Percentiles rank a stretch among this genome's conserved stretches.
These are phyloP conservation scores for Glyphotaelius pellucidus DNA, from an alignment of 2,888 invertebrate species.

Conservation along the genomic window DNA sequence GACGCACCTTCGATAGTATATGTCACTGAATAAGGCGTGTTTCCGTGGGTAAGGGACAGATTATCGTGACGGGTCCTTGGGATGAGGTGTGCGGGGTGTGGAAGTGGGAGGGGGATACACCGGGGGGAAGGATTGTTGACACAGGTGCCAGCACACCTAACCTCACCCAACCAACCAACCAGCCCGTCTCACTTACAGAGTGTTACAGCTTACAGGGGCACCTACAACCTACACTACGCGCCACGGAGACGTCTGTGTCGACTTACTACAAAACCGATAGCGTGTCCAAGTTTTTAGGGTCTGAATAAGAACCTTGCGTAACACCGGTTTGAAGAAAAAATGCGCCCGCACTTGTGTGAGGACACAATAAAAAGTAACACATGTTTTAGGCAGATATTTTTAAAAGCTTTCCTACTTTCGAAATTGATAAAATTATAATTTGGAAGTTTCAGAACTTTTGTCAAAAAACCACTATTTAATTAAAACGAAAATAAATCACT, in stretches of 20 bases:
- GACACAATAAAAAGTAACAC: neutral
- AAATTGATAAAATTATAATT: no score
- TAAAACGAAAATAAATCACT: no score
- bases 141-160: slow-evolving; percentile 55
- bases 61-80: neutral
- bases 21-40: neutral
- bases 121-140: slow-evolving; percentile 50
- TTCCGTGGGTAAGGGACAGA: neutral
- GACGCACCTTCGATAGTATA: neutral
- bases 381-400: no score
- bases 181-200: slow-evolving; percentile 29
- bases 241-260: neutral
- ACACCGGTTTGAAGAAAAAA: neutral
- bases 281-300: neutral
- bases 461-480: neutral
- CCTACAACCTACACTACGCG: neutral
- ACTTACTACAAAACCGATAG: neutral
- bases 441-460: neutral
- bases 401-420: neutral
- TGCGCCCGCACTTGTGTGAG: neutral
- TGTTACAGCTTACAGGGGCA: neutral
- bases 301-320: neutral
- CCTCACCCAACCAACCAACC: slow-evolving; percentile 28
- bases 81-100: neutral
- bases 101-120: slow-evolving; percentile 12